Base-by-base conservation (phyloP, 37 sponge, comb jelly and placozoan species). In the Geodia barretti region DNA sequence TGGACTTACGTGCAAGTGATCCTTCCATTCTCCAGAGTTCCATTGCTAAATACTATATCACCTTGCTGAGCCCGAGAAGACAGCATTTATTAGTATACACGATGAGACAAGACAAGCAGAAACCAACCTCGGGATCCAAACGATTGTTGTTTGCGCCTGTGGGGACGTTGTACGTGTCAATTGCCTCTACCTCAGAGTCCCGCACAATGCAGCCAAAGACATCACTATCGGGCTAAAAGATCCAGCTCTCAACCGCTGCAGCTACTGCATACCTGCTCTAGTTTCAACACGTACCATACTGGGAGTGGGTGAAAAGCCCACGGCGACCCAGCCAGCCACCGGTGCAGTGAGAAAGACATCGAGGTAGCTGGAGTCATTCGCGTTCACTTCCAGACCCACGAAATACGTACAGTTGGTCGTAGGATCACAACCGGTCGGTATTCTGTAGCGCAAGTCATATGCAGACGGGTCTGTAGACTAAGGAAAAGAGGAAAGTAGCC, bases 271-370 rank as follows among this genome's bases (percentile, higher is more conserved):
- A n/a, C n/a, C n/a, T n/a, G n/a, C n/a, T n/a, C n/a, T n/a, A n/a
- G n/a, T n/a, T 47, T 47, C 72, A 31, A 37, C 39, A 71, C 64
- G 4, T 34, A 81, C 82, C 72, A 81, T 72, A 39, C 32, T 72
- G 47, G 41, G 64, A 9, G 64, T 21, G 2, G 33, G 64, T 62
- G 86, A 82, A 74, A 90, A 85, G 26, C 91, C 91, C 33, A 90
- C 60, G 43, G 91, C 91, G 35, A 90, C 61, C 91, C 91, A 90
- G 1, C 81, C 79, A 21, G 36, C 41, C 1, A 77, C 75, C 9
- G 28, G 23, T 1, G 69, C 77, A 60, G 66, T 71, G 41, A 84
- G 1, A 32, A 69, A 76, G 39, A 84, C 38, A 37, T 84, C 85
- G 39, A 84, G 78, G 71, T 42, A 84, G 25, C 26, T 33, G 43